Evolutionary conservation across 2,797 vertebrate genomes (phyloP), one percentile per base, ranked within the genome.

Genomic region (Notoglanidium macrostoma): DNA sequence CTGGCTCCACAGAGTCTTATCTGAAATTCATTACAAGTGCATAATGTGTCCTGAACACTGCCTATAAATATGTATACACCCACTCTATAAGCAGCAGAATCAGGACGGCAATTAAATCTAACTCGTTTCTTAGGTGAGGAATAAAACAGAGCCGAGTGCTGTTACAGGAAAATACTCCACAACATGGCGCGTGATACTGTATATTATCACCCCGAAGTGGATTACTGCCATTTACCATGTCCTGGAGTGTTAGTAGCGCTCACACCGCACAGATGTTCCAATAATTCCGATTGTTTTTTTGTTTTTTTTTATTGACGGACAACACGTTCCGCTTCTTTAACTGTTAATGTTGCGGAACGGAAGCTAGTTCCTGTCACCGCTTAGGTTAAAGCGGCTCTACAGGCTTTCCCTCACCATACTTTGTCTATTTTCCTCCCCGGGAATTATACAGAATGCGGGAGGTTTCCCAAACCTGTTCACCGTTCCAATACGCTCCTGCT

Each of bases 21-120:
- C 67, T 63, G 63, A 87, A 88, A 86, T 87, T 85, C 72, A 70
- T 85, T 85, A 76, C 57, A 68, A 88, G 81, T 85, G 81, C 83
- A 73, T 57, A 85, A 88, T 72, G 77, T n/a, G 26, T 85, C 70
- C 59, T 29, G 80, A 87, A 85, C 61, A 44, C 40, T 5, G 78
- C 29, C 32, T 68, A 83, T 87, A 70, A 87, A 83, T 83, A 85
- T 72, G 61, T 68, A 82, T 67, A 73, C 23, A 32, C 86, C 67
- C 67, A 73, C n/a, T 32, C 4, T 46, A 81, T 17, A 17, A 17
- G 84, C 51, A 78, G 35, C 49, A 73, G 76, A 72, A 88, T 85
- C 76, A 65, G 19, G 80, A 68, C 40, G 2, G 21, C 61, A 51
- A 74, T 70, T 70, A 87, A 89, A 57, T 35, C 57, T 1, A 51